Evolutionary conservation across 1,140 invertebrate genomes (phyloP), one percentile per base, ranked within the genome.

Genomic region (Bombus pyrosoma): DNA sequence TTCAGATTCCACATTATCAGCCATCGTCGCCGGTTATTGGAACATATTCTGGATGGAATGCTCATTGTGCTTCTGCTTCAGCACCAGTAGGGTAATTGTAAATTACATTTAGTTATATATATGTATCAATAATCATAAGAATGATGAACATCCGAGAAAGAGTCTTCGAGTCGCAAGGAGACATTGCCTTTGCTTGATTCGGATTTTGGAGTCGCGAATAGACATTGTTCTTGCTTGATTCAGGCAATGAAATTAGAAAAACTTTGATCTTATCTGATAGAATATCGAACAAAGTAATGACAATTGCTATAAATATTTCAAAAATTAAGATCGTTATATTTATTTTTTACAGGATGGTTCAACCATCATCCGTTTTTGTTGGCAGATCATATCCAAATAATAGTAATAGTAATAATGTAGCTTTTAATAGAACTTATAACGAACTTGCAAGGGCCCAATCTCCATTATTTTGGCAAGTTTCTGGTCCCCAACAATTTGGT

Each of bases 211-310:
- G 28, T 62, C 59, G 10, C 59, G 90, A 66, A n/a, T 68, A 22
- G 34, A 37, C 91, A 73, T 69, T 89, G 88, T 95, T 93, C 94
- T 92, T 86, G 91, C 72, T 47, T 82, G 93, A 95, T 94, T 95
- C 86, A 92, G 89, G 91, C 90, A 68, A 86, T 95, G 95, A 94
- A 10, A 37, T 75, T 78, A 15, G 83, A 84, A 80, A 92, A 92
- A 85, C 91, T 95, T 95, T 95, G 95, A 95, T 95, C 94, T 95
- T 95, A 95, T 95, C 95, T 95, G 95, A 95, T 86, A 89, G 53
- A 74, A 53, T 59, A 66, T 62, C 41, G 43, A 75, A 62, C 4
- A n/a, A 80, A 75, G 47, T 71, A 69, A 47, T 72, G 43, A 37
- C n/a, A 57, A 75, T 80, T 82, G 22, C 22, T 72, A 25, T 47